phyloP scores from a whole-genome alignment of 2,888 invertebrate species.

The Harpagoxenus sublaevis region DNA sequence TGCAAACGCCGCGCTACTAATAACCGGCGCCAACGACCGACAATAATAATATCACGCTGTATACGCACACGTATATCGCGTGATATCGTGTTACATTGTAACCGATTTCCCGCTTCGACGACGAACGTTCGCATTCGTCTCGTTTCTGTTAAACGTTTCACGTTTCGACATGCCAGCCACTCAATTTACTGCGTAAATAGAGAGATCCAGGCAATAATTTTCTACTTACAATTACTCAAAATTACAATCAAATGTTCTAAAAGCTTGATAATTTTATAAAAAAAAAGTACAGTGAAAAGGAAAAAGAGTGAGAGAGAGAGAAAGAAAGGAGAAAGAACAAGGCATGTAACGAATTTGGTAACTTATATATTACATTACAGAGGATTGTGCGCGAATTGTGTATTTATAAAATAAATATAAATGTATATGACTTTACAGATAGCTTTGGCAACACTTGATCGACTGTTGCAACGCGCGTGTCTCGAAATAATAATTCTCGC shows the following conservation, averaged over 20 bases:
- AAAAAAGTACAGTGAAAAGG: background rate
- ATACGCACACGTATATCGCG: conserved; percentile 9
- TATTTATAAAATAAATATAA: conserved; percentile 30
- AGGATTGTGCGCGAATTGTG: background rate
- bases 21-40: conserved; percentile 26
- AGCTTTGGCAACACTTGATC: background rate
- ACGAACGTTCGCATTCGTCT: background rate
- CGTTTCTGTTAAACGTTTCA: background rate
- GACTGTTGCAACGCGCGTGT: background rate
- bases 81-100: conserved; percentile 17
- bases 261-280: background rate
- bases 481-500: background rate
- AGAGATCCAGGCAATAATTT: background rate
- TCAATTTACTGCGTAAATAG: conserved; percentile 4
- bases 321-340: conserved; percentile 4
- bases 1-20: background rate
- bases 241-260: conserved; percentile 16
- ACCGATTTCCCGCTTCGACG: background rate
- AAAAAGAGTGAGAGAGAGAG: background rate
- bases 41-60: conserved; percentile 16
- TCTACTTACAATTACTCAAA: background rate
- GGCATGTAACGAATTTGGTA: conserved; percentile 9
- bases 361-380: conserved; percentile 26
- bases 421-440: conserved; percentile 13
- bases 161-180: background rate